Evolutionary conservation across 2,888 invertebrate species (phyloP).

Genomic region (Mallateleia sp.): DNA sequence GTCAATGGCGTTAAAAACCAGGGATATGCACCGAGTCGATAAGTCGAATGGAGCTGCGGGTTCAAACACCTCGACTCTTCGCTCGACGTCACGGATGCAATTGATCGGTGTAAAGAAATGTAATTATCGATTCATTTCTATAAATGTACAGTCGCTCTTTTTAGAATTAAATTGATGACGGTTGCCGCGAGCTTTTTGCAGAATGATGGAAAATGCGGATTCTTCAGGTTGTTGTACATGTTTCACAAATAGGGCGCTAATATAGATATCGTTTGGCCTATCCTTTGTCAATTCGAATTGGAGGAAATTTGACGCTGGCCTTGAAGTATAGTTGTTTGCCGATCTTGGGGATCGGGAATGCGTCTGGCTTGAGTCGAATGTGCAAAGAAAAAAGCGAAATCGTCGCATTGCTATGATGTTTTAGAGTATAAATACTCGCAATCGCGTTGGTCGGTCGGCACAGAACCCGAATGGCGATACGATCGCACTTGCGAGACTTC

Average conservation of each 20-base stretch:
- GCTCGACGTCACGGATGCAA: slow-evolving; percentile 46
- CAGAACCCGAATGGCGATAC: slow-evolving; percentile 46
- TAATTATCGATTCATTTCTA: slow-evolving; percentile 60
- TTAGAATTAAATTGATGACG: slow-evolving; percentile 3
- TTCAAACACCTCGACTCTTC: slow-evolving; percentile 62
- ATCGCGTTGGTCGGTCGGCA: slow-evolving; percentile 35
- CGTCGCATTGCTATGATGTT: slow-evolving; percentile 5
- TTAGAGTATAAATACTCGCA: slow-evolving; percentile 18
- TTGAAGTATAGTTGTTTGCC: neutral
- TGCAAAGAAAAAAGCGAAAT: neutral
- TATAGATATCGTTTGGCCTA: neutral
- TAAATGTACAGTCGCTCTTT: slow-evolving; percentile 33
- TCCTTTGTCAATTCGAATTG: neutral
- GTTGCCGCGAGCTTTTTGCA: neutral
- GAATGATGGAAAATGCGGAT: no score
- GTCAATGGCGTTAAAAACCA: slow-evolving; percentile 52
- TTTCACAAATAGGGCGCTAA: no score
- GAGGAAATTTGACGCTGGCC: neutral
- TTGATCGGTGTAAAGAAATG: slow-evolving; percentile 62
- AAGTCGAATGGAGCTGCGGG: slow-evolving; percentile 53
- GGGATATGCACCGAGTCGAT: slow-evolving; percentile 23
- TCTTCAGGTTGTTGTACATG: no score
- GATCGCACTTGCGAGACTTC: slow-evolving; percentile 52
- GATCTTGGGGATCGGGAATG: neutral
- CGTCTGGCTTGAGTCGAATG: neutral